Evolutionary conservation across 2,888 invertebrate species (phyloP), one percentile per base, ranked within the genome.

Genomic region (Acanthococcus lagerstroemiae): DNA sequence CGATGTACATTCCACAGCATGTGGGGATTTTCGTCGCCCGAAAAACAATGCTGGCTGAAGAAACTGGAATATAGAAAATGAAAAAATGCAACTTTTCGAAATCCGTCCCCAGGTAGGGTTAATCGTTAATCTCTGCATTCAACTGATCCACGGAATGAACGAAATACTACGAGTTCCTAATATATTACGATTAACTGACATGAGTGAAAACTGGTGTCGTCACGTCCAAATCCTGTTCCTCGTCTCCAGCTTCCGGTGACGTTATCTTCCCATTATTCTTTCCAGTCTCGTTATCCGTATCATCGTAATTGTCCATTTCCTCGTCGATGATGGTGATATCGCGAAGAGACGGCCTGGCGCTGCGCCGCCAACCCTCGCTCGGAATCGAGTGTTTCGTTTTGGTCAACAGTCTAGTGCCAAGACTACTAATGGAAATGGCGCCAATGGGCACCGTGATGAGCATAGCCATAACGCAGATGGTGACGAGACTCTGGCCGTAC

Each of bases 391-490:
- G 82, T 65, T 84, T 83, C 1, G 88, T 88, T 76, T 88, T 89
- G 21, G 86, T 88, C 25, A 91, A 79, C 9, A 91, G 79, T 67
- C 83, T 82, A 0, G 88, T 86, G 0, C 91, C 91, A 0, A 84
- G 79, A n/a, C 90, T 74, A 0, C 88, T 85, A 70, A 91, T 90
- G 66, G 90, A 76, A 68, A 91, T 86, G 17, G 90, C 90, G 0
- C 90, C 90, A 1, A 87, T 79, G 0, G 93, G 90, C 0, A 90
- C 92, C 0, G 91, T 90, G 67, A 94, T 77, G 25, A 93, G 81
- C 69, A 90, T 90, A 21, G 90, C 90, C 69, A 93, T 78, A 24
- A 91, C 84, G 74, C 88, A 86, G 66, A 89, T 78, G 66, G 86
- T 89, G 73, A 92, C 79, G 22, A 92, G 83, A 56, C 80, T 83